phyloP scores from a whole-genome alignment of 2,888 invertebrate genomes.

The Mechanitis messenoides region DNA sequence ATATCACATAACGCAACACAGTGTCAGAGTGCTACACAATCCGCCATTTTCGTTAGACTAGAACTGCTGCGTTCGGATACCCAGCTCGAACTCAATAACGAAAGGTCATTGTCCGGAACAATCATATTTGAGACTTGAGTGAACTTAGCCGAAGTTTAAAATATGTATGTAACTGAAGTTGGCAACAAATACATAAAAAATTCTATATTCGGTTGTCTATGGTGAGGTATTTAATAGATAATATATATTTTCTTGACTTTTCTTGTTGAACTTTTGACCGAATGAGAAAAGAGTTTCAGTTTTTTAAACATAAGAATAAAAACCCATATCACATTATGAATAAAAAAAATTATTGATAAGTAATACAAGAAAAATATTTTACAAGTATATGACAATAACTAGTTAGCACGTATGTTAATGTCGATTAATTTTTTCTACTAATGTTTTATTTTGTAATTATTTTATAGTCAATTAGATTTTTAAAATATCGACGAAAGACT shows the following conservation, averaged over 20 bases:
- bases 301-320: too few relatives aligned
- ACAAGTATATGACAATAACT: too few relatives aligned
- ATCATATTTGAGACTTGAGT: constrained; percentile 37
- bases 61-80: constrained; percentile 60
- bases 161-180: constrained; percentile 37
- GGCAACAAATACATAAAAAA: constrained; percentile 27
- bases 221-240: background rate
- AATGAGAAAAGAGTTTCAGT: too few relatives aligned
- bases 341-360: too few relatives aligned
- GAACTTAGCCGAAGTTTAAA: constrained; percentile 36
- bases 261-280: too few relatives aligned
- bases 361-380: too few relatives aligned
- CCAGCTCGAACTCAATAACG: constrained; percentile 58
- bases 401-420: too few relatives aligned
- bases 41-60: constrained; percentile 64
- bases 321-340: too few relatives aligned
- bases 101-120: constrained; percentile 70
- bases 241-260: background rate
- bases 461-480: too few relatives aligned
- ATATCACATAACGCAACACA: constrained; percentile 41
- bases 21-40: constrained; percentile 39
- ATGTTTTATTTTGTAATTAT: too few relatives aligned
- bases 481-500: too few relatives aligned
- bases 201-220: background rate
- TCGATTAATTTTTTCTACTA: too few relatives aligned